These are phyloP conservation scores for Popillia japonica DNA, from an alignment of 1,140 invertebrate genomes.

Conservation along the genomic window DNA sequence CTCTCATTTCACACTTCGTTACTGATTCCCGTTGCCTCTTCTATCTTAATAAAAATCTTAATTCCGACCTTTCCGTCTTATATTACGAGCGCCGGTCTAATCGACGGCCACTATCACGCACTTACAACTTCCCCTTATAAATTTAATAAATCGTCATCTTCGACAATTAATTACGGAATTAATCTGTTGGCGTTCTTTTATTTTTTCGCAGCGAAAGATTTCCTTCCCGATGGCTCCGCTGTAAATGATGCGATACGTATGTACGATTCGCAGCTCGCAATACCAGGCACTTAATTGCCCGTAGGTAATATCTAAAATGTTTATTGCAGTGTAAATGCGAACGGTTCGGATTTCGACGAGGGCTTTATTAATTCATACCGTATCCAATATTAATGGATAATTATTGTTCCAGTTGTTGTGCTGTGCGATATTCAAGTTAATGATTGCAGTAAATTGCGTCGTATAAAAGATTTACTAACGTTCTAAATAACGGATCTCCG, in stretches of 20 bases:
- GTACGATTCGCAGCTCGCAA: background rate
- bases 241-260: background rate
- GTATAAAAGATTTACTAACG: background rate
- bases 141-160: slow-evolving; percentile 32
- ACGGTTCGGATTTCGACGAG: slow-evolving; percentile 10
- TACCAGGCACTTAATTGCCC: slow-evolving; percentile 13
- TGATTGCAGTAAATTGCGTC: slow-evolving; percentile 11
- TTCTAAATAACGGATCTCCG: background rate
- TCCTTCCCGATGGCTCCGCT: background rate
- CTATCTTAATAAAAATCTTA: slow-evolving; percentile 34
- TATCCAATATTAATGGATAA: slow-evolving; percentile 25
- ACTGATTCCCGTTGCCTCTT: slow-evolving; percentile 18
- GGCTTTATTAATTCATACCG: slow-evolving; percentile 32
- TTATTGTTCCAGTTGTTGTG: slow-evolving; percentile 17
- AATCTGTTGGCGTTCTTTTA: slow-evolving; percentile 12
- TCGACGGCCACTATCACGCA: slow-evolving; percentile 20
- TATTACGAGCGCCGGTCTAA: background rate
- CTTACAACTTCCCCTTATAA: slow-evolving; percentile 32
- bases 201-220: background rate
- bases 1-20: slow-evolving; percentile 31
- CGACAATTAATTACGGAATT: slow-evolving; percentile 32
- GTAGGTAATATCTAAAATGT: slow-evolving; percentile 31
- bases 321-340: slow-evolving; percentile 21
- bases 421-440: slow-evolving; percentile 20
- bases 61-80: slow-evolving; percentile 26